Evolutionary conservation across 2,888 invertebrate genomes (phyloP).

Genomic region (Polydrusus cervinus): DNA sequence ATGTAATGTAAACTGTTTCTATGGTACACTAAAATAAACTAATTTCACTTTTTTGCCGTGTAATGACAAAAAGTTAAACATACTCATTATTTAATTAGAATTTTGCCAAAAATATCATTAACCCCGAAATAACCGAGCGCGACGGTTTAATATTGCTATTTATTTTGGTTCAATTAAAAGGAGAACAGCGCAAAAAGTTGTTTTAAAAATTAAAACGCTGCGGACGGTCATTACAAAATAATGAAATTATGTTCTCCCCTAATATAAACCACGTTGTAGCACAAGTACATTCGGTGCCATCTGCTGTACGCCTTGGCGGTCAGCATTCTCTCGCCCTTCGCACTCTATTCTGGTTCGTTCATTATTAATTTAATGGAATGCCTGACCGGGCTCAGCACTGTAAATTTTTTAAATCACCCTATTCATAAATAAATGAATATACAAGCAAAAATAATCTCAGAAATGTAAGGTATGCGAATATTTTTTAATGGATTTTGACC

Average conservation of each 20-base stretch:
- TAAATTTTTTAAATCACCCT: conserved; percentile 62
- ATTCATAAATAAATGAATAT: conserved; percentile 60
- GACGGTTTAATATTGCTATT: not conserved
- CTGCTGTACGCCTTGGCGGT: conserved; percentile 61
- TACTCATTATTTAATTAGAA: too few species aligned
- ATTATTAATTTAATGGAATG: conserved; percentile 59
- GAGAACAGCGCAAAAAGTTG: conserved; percentile 1
- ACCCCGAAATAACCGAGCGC: not conserved
- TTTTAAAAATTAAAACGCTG: conserved; percentile 44
- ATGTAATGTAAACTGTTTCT: too few species aligned
- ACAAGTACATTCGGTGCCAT: conserved; percentile 56
- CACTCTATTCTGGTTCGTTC: conserved; percentile 57
- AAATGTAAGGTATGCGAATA: not conserved
- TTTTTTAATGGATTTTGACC: not conserved
- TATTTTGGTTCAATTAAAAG: not conserved
- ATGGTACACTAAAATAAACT: too few species aligned
- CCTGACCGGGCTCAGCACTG: conserved; percentile 55
- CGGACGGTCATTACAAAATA: conserved; percentile 45
- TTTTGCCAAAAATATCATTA: too few species aligned
- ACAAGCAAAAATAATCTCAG: conserved; percentile 31
- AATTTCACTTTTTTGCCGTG: too few species aligned
- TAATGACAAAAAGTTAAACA: too few species aligned
- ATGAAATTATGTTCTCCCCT: conserved; percentile 49
- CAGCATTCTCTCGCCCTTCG: conserved; percentile 56
- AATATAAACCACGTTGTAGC: conserved; percentile 50